Percentiles rank a stretch among this genome's conserved stretches.
phyloP scores from a whole-genome alignment of 2,113 vertebrate species.

The Tupaia chinensis region DNA sequence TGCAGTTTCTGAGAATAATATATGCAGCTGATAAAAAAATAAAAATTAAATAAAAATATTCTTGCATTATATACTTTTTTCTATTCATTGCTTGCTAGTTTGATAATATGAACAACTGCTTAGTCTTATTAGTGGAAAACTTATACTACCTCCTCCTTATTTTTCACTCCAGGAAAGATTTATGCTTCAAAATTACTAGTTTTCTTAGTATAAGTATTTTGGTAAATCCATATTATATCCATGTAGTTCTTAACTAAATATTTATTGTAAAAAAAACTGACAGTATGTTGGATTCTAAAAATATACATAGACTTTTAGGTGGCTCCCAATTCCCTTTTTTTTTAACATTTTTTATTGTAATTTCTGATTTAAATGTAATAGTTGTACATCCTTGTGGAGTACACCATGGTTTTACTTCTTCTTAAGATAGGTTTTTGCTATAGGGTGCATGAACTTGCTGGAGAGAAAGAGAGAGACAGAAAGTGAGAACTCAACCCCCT shows the following conservation, averaged over 20 bases:
- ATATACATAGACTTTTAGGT: not conserved
- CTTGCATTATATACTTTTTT: not conserved
- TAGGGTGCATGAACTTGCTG: too few relatives aligned
- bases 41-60: not conserved
- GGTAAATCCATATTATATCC: not conserved
- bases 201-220: not conserved
- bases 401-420: too few relatives aligned
- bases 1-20: not conserved
- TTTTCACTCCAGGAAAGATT: not conserved
- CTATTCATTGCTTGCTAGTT: not conserved
- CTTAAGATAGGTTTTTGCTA: too few relatives aligned
- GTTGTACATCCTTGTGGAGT: too few relatives aligned
- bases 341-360: slow-evolving; percentile 32
- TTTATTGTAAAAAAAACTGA: slow-evolving; percentile 19
- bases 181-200: not conserved
- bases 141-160: not conserved
- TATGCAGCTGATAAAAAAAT: not conserved
- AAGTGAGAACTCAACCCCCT: too few relatives aligned
- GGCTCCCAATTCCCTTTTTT: not conserved
- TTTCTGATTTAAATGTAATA: not conserved
- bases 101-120: not conserved
- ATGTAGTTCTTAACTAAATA: not conserved
- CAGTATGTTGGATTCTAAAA: slow-evolving; percentile 4
- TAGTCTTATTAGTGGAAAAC: not conserved
- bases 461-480: too few relatives aligned